These are phyloP conservation scores for Eilema sororculum DNA, from an alignment of 2,888 invertebrate species.

Conservation along the genomic window DNA sequence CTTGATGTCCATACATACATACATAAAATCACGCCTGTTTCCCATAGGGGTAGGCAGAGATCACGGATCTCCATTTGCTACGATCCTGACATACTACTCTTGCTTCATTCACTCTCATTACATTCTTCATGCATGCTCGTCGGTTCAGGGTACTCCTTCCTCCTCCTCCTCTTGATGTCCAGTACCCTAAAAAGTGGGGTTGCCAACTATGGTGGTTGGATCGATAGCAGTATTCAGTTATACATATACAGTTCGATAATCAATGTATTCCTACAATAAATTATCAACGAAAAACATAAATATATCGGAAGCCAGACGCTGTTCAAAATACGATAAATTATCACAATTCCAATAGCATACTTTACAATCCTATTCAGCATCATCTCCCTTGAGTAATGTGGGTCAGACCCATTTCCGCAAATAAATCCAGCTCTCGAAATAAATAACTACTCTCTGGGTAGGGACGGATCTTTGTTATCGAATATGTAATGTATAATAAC, in stretches of 20 bases:
- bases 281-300: constrained; percentile 18
- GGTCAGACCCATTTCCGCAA: constrained; percentile 81
- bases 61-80: too few species aligned
- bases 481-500: constrained; percentile 53
- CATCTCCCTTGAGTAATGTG: constrained; percentile 82
- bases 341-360: constrained; percentile 73
- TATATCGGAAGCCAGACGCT: constrained; percentile 32
- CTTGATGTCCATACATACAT: too few species aligned
- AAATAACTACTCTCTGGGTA: constrained; percentile 71
- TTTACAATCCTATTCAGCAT: constrained; percentile 78
- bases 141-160: too few species aligned
- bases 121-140: too few species aligned
- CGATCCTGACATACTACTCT: too few species aligned
- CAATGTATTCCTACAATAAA: constrained; percentile 22
- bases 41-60: too few species aligned
- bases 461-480: constrained; percentile 63
- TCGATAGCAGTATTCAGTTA: not conserved
- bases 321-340: constrained; percentile 74
- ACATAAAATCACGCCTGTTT: too few species aligned
- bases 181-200: too few species aligned
- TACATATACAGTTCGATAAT: too few species aligned
- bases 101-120: too few species aligned
- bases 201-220: not conserved
- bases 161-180: too few species aligned
- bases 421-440: constrained; percentile 82